phyloP scores from a whole-genome alignment of 2,113 vertebrate genomes.

The human (Homo sapiens) region GRCh38 chr1:33717501-33718000 shows the following conservation, averaged over 20 bases:
- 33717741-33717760: background rate
- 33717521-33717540: background rate
- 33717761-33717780: background rate
- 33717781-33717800: background rate
- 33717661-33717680: background rate
- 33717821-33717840: too few relatives aligned
- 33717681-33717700: background rate
- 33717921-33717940: background rate
- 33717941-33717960: background rate
- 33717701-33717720: background rate
- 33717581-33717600: background rate
- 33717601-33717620: background rate
- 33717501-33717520: rapidly evolving
- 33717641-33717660: background rate
- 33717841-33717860: background rate
- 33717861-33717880: background rate
- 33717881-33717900: background rate
- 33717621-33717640: background rate
- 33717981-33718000: background rate
- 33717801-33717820: background rate
- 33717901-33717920: background rate
- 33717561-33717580: background rate
- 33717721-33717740: too few relatives aligned
- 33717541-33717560: background rate
- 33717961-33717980: background rate